A percentile compares a stretch with the other conserved stretches of the same genome.
These are phyloP conservation scores for Oreonectes daqikongensis DNA, from an alignment of 2,797 vertebrate species.

Conservation along the genomic window DNA sequence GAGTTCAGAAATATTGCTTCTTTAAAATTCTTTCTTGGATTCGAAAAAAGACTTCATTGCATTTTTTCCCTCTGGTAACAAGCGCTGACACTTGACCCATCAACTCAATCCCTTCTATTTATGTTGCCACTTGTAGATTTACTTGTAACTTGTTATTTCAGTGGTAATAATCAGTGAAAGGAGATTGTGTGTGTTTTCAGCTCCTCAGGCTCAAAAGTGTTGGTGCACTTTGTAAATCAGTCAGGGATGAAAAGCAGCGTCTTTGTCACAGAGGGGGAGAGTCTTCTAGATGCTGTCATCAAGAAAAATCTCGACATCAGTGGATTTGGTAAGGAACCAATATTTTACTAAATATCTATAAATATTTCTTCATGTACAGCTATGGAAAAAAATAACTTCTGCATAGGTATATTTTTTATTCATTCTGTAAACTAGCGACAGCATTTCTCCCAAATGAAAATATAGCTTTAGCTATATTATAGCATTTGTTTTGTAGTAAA, in stretches of 20 bases:
- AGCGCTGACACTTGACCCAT: background rate
- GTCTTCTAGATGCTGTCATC: constrained; percentile 75
- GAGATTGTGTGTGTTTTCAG: constrained; percentile 45
- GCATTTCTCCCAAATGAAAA: too few species aligned
- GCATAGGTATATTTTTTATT: too few species aligned
- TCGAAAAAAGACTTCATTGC: background rate
- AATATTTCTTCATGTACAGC: background rate
- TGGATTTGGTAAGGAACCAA: constrained; percentile 71
- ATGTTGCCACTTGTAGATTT: background rate
- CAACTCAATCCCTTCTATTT: background rate
- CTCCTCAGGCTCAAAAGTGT: constrained; percentile 62
- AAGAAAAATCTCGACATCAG: constrained; percentile 78
- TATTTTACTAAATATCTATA: background rate
- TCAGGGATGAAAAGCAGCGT: constrained; percentile 70
- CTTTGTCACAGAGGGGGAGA: constrained; percentile 73
- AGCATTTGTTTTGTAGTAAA: too few species aligned
- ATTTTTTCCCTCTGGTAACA: background rate
- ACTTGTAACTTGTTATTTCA: background rate
- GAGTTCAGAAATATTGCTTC: background rate
- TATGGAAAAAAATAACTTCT: too few species aligned
- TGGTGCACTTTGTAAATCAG: constrained; percentile 75
- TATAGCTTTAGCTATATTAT: too few species aligned
- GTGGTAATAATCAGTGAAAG: background rate
- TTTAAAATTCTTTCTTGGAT: background rate
- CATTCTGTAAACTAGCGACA: too few species aligned